These are phyloP conservation scores for Colaptes auratus DNA, from an alignment of 2,113 vertebrate genomes.

Conservation along the genomic window DNA sequence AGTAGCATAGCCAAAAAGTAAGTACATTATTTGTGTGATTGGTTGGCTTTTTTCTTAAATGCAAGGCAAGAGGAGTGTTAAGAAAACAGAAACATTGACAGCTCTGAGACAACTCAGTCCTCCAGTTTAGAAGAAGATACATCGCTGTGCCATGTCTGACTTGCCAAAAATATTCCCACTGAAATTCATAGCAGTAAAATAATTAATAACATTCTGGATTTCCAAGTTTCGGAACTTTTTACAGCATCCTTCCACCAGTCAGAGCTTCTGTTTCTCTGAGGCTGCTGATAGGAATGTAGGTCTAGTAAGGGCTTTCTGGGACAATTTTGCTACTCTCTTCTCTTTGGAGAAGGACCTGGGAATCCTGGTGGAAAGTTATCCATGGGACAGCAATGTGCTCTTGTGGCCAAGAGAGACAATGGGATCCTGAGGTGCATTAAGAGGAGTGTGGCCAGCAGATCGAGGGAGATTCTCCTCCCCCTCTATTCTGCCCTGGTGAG, in stretches of 20 bases:
- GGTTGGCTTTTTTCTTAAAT: no score
- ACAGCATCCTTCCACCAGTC: not conserved
- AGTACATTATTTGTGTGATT: not conserved
- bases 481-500: no score
- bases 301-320: not conserved
- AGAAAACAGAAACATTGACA: not conserved
- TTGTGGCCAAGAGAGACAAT: no score
- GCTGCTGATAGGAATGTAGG: fast-evolving
- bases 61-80: not conserved
- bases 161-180: not conserved
- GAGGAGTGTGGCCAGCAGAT: no score
- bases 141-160: not conserved
- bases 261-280: not conserved
- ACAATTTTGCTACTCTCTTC: not conserved
- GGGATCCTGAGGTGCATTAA: no score
- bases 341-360: no score
- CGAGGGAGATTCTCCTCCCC: no score
- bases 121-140: not conserved
- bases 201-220: not conserved
- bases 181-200: not conserved
- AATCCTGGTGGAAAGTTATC: no score
- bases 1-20: not conserved
- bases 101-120: not conserved
- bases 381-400: no score
- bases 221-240: not conserved